A percentile compares a stretch with the other conserved stretches of the same genome.
These are phyloP conservation scores for Chondrosia reniformis DNA, from an alignment of 37 sponge, comb jelly and placozoan species.

Conservation along the genomic window DNA sequence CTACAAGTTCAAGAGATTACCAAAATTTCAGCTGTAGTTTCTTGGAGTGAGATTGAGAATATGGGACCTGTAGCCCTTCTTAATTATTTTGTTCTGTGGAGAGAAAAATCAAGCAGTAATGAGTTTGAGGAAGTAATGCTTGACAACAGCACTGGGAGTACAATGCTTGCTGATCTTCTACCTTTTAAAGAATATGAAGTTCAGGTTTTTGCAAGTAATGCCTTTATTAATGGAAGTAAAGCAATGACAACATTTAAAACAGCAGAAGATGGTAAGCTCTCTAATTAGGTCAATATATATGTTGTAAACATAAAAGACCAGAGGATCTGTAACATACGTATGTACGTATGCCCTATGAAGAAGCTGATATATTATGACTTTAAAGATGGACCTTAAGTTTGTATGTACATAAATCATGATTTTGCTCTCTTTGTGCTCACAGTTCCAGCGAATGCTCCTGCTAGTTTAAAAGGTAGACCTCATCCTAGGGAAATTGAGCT, in stretches of 20 bases:
- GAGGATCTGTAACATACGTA: no score
- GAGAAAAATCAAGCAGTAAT: no score
- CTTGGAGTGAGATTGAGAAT: neutral
- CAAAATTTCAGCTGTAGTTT: neutral
- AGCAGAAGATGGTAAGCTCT: neutral
- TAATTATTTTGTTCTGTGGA: neutral
- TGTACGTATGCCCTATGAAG: no score
- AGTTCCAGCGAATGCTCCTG: conserved; percentile 3
- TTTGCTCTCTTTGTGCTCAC: neutral
- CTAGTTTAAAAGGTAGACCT: neutral
- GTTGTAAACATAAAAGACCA: no score
- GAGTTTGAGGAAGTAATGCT: neutral
- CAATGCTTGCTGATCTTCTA: neutral
- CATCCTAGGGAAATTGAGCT: conserved; percentile 8
- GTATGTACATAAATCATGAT: no score
- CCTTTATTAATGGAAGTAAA: neutral
- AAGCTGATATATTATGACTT: no score
- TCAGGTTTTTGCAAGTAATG: neutral
- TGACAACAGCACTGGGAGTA: neutral
- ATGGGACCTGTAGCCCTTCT: neutral
- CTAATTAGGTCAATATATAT: no score
- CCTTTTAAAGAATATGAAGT: neutral
- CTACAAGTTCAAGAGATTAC: neutral
- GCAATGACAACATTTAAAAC: neutral
- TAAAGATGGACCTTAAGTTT: no score